Base-by-base conservation (phyloP, 1,140 invertebrate genomes). In the Potamilus streckersoni region DNA sequence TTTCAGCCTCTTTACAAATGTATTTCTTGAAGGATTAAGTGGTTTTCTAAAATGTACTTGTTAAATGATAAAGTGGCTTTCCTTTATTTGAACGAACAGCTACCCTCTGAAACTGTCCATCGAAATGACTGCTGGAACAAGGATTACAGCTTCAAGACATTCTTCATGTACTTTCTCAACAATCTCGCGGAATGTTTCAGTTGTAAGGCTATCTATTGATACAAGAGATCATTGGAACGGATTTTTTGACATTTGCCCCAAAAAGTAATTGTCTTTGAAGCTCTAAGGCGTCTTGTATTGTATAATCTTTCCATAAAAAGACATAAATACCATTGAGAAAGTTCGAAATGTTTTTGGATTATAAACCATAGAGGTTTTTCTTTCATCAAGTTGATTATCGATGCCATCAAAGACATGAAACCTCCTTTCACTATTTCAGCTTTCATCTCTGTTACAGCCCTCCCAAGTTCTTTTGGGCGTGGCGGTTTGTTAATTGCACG, bases 241-340 rank as follows among this genome's bases (percentile, higher is more conserved):
- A 12, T 67, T 57, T n/a, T 67, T 73, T 67, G 65, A 20, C 72
- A 73, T 8, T 63, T 66, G 13, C 71, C 16, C 55, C 57, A 73
- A 19, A 56, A 65, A 61, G 38, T 11, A 65, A 14, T 55, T 19
- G 71, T 38, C 38, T 73, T 49, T 23, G 63, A 13, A 19, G 71
- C 62, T 8, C 31, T 17, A 5, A 66, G 31, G 2, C 71, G 31
- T 2, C n/a, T 58, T 12, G 66, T 55, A n/a, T 73, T 56, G 59
- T 66, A 66, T 66, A 66, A 6, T 20, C 17, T 31, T 19, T 0
- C 17, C 17, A 13, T 38, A 17, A 0, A 11, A n/a, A 31, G 6
- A 27, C 20, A 5, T 1, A 13, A 19, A 66, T 20, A 20, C 38
- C 17, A 20, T 15, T 31, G 38, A 66, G 65, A 17, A 23, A 31